Percentiles rank a stretch among this genome's conserved stretches.
phyloP scores from a whole-genome alignment of 2,113 vertebrate genomes.

The Nanorana parkeri region DNA sequence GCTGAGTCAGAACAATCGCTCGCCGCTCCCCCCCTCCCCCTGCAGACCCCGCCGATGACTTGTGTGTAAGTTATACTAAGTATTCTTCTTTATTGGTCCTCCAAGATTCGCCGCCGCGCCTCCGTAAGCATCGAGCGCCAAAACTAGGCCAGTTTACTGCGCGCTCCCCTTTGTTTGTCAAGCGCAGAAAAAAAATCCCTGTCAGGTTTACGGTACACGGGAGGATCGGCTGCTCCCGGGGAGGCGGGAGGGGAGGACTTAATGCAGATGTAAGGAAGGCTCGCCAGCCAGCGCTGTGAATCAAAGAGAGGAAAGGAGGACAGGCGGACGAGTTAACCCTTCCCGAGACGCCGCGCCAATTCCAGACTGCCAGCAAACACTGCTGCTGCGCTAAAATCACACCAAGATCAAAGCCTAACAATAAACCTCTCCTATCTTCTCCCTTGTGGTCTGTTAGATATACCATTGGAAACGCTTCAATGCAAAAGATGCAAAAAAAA shows the following conservation, averaged over 20 bases:
- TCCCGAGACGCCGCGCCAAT: not conserved
- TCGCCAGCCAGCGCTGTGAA: not conserved
- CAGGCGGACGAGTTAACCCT: not conserved
- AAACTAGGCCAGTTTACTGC: constrained; percentile 38
- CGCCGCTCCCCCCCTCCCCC: not conserved
- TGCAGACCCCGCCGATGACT: constrained; percentile 11
- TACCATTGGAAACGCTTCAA: too few relatives aligned
- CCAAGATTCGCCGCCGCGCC: constrained; percentile 11
- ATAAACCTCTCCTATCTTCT: too few relatives aligned
- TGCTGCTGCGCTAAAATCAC: too few relatives aligned
- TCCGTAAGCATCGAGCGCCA: constrained; percentile 11
- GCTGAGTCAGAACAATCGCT: constrained; percentile 37
- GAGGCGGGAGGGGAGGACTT: not conserved
- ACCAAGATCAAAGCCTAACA: too few relatives aligned
- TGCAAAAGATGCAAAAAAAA: too few relatives aligned
- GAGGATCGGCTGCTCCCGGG: constrained; percentile 9
- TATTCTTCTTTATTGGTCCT: constrained; percentile 41
- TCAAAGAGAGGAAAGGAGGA: not conserved
- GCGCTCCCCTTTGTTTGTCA: constrained; percentile 40
- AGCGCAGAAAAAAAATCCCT: constrained; percentile 11
- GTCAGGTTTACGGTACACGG: constrained; percentile 40
- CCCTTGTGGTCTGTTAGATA: too few relatives aligned
- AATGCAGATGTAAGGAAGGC: not conserved
- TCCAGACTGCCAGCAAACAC: too few relatives aligned
- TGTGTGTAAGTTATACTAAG: constrained; percentile 12